Conservation (phyloP, 1,140 invertebrate genomes). For the Cyrtorhinus lividipennis region DNA sequence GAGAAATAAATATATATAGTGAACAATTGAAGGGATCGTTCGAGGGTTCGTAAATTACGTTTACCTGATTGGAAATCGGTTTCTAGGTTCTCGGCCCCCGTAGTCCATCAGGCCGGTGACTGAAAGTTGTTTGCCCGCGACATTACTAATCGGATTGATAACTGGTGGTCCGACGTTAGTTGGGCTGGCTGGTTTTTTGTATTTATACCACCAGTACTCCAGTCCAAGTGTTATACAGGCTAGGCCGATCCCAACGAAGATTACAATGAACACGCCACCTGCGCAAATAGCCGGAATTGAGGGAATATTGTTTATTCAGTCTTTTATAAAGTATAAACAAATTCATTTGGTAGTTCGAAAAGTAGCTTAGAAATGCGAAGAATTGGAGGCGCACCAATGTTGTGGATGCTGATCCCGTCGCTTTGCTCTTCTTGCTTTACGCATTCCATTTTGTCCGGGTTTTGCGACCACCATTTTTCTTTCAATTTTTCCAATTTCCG, state of each 20-base stretch:
- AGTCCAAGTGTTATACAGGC: constrained; percentile 82
- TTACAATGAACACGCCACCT: constrained; percentile 91
- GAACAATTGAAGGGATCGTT: background rate
- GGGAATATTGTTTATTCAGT: no score
- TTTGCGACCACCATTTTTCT: constrained; percentile 90
- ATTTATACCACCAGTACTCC: constrained; percentile 90
- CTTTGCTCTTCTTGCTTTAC: constrained; percentile 80
- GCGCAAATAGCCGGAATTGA: constrained; percentile 12
- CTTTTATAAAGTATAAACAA: background rate
- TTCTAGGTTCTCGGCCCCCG: background rate
- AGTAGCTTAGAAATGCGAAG: no score
- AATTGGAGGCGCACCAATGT: no score
- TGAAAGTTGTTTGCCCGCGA: background rate
- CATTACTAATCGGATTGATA: background rate
- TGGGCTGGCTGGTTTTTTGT: constrained; percentile 31
- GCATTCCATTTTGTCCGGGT: constrained; percentile 60
- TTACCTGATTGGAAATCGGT: background rate
- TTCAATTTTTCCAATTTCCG: constrained; percentile 83
- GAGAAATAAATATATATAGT: background rate
- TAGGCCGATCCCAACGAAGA: constrained; percentile 82
- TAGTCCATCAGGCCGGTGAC: background rate
- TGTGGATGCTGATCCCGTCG: constrained; percentile 92
- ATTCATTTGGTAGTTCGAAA: no score
- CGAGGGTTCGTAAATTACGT: background rate
- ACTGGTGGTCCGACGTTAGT: background rate